A percentile compares a stretch with the other conserved stretches of the same genome.
phyloP scores from a whole-genome alignment of 2,888 invertebrate species.

The Rapana venosa region DNA sequence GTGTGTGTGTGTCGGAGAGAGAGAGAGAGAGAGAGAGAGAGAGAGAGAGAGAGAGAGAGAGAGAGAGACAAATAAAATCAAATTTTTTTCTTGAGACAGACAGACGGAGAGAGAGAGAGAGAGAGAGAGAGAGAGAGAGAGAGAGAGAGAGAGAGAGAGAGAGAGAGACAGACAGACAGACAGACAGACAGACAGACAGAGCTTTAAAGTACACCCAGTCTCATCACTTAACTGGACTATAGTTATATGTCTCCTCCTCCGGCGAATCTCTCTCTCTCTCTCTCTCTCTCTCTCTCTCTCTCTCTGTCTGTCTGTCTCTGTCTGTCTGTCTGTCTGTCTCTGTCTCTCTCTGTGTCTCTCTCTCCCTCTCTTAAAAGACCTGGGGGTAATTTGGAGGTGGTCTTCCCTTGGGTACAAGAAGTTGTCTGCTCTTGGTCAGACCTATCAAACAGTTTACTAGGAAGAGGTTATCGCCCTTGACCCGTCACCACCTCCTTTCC shows the following conservation, averaged over 20 bases:
- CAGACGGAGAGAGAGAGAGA: too few species aligned
- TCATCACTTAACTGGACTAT: too few species aligned
- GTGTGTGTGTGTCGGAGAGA: neutral
- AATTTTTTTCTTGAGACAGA: too few species aligned
- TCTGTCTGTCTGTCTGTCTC: neutral
- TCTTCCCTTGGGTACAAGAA: neutral
- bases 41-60: too few species aligned
- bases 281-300: neutral
- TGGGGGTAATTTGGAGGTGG: neutral
- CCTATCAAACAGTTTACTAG: neutral
- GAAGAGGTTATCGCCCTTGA: neutral
- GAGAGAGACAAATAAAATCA: too few species aligned
- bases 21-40: too few species aligned
- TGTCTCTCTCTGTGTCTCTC: neutral
- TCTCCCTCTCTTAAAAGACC: neutral
- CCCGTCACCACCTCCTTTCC: neutral
- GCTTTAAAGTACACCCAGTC: too few species aligned
- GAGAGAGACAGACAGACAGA: too few species aligned
- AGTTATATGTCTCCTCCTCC: too few species aligned
- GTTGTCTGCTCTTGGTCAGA: neutral
- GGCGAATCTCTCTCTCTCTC: neutral
- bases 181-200: too few species aligned
- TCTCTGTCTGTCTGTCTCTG: neutral
- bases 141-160: too few species aligned
- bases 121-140: too few species aligned